These are phyloP conservation scores for Aplodontia rufa DNA, from an alignment of 2,113 vertebrate genomes.

Conservation along the genomic window DNA sequence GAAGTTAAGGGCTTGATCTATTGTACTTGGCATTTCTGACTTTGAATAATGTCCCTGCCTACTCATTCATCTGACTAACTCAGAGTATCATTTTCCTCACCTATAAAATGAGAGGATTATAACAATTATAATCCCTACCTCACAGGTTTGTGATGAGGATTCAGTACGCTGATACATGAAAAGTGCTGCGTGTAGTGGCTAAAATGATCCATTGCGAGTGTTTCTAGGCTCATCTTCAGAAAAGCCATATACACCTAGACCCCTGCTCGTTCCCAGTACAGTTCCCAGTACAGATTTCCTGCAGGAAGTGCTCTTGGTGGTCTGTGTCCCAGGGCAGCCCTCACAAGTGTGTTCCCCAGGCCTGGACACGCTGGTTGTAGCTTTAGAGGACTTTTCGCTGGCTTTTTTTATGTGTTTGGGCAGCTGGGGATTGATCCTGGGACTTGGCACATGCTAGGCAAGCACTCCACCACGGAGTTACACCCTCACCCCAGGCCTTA, in stretches of 20 bases:
- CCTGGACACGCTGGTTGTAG: not conserved
- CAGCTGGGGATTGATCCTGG: not conserved
- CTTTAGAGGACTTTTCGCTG: not conserved
- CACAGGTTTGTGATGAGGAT: not conserved
- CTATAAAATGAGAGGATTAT: not conserved
- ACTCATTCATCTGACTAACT: not conserved
- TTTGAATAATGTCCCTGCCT: not conserved
- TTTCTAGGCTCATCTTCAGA: not conserved
- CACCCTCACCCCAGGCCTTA: not conserved
- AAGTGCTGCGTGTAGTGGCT: not conserved
- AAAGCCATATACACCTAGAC: not conserved
- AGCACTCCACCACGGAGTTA: not conserved
- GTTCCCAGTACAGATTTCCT: not conserved
- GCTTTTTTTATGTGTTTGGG: not conserved
- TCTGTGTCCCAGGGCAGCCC: not conserved
- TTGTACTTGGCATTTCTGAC: not conserved
- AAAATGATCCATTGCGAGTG: not conserved
- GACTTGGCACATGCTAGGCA: not conserved
- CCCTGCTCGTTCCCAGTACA: not conserved
- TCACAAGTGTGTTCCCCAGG: not conserved
- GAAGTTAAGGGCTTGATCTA: not conserved
- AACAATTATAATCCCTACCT: not conserved
- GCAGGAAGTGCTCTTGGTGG: not conserved
- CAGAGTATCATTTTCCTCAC: slow-evolving; percentile 8
- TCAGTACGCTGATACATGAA: not conserved